These are phyloP conservation scores for Lampropteryx suffumata DNA, from an alignment of 2,888 invertebrate species.

Conservation along the genomic window DNA sequence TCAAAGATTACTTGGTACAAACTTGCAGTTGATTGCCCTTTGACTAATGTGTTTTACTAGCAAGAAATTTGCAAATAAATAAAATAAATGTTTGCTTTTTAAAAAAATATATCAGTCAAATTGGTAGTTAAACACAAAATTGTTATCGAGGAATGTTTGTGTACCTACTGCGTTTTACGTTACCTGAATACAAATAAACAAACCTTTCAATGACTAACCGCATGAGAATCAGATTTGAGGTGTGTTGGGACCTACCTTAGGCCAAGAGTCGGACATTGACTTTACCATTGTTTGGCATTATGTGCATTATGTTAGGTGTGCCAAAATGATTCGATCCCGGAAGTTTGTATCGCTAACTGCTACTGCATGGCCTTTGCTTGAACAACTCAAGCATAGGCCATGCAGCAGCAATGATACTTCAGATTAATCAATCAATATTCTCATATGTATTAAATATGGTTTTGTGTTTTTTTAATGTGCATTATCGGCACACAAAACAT, in stretches of 20 bases:
- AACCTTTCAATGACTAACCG: slow-evolving; percentile 50
- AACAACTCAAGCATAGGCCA: slow-evolving; percentile 12
- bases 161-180: slow-evolving; percentile 9
- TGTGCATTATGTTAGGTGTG: slow-evolving; percentile 45
- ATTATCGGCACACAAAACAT: no score
- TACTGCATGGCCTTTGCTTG: no score
- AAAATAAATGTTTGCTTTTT: not conserved
- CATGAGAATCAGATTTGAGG: slow-evolving; percentile 50
- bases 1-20: not conserved
- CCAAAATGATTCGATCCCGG: slow-evolving; percentile 31
- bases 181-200: slow-evolving; percentile 41
- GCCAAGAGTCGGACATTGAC: slow-evolving; percentile 57
- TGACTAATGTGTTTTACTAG: not conserved
- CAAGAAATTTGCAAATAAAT: not conserved
- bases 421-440: no score
- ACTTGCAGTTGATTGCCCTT: not conserved
- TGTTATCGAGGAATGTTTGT: slow-evolving; percentile 17
- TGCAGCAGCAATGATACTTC: no score
- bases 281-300: slow-evolving; percentile 41
- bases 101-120: slow-evolving; percentile 9
- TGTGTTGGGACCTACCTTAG: slow-evolving; percentile 36
- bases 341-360: slow-evolving; percentile 18
- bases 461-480: no score
- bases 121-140: slow-evolving; percentile 7
- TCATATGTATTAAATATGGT: no score